Percentiles rank a stretch among this genome's conserved stretches.
Conservation (phyloP, 2,113 vertebrate species). For the Hippolais icterina region DNA sequence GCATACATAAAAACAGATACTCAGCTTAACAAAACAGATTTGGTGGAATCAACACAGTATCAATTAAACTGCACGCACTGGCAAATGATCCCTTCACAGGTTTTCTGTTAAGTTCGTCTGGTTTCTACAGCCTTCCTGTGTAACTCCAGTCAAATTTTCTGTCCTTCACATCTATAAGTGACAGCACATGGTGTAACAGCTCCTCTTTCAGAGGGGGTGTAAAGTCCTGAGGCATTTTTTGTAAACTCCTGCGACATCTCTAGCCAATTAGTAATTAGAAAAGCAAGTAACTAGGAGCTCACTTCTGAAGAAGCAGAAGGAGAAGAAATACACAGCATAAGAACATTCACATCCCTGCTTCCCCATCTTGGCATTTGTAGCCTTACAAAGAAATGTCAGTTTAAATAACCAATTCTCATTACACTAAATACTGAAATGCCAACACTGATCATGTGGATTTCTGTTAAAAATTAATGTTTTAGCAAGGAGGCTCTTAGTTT, state of each 20-base stretch:
- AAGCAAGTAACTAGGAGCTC: background rate
- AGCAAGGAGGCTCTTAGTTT: background rate
- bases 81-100: background rate
- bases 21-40: background rate
- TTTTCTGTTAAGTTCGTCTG: background rate
- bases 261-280: background rate
- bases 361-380: background rate
- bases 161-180: background rate
- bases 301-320: background rate
- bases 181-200: background rate
- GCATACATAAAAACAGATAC: background rate
- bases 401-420: slow-evolving; percentile 26
- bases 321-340: background rate
- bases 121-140: background rate
- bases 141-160: background rate
- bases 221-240: background rate
- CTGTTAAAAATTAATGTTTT: slow-evolving; percentile 2
- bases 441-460: background rate
- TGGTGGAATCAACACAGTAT: background rate
- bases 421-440: slow-evolving; percentile 17
- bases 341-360: background rate
- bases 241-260: background rate
- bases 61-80: background rate
- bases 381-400: slow-evolving; percentile 23
- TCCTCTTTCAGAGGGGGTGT: background rate